Evolutionary conservation across 64 coral and sea anemone genomes (phyloP), one percentile per base, ranked within the genome.

Genomic region (Anthopleura sola): DNA sequence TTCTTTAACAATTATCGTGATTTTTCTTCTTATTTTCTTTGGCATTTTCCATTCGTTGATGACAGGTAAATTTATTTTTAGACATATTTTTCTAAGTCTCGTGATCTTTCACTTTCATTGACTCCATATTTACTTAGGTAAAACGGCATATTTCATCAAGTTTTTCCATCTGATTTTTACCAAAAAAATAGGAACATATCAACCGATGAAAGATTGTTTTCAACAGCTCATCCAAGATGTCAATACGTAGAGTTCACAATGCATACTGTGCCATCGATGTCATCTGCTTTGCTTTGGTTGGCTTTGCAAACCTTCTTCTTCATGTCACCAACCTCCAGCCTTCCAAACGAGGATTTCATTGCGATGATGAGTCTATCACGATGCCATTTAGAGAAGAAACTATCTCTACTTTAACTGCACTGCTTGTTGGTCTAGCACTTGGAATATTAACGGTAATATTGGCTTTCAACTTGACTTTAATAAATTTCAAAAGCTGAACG

Each of bases 231-330:
- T 23, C 23, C n/a, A 62, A 62, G 24, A 62, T 62, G 75, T 77
- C 75, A 38, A 24, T 37, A 13, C 75, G 75, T 19, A 77, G 8
- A 23, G 44, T 79, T 44, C 37, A 48, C 37, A 79, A 79, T 11
- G 31, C 55, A 74, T 60, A 86, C 44, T 86, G 84, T 7, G 60
- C 80, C 28, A 0, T 86, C 32, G 89, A 91, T 75, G 78, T 91
- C 38, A 54, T 91, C 9, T 91, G 89, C 38, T 78, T 91, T 77
- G 83, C 75, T 24, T 49, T 86, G 36, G 55, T 91, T 28, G 89
- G 89, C 7, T 49, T 91, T 68, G 83, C 89, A 12, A 82, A 91
- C 55, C n/a, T 91, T 54, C 49, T 91, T 21, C 51, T 91, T 36
- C 76, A 86, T 66, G 84, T 82, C 57, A 86, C 85, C 14, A 76